phyloP scores from a whole-genome alignment of 2,888 invertebrate genomes.

The Andricus quercusramuli region DNA sequence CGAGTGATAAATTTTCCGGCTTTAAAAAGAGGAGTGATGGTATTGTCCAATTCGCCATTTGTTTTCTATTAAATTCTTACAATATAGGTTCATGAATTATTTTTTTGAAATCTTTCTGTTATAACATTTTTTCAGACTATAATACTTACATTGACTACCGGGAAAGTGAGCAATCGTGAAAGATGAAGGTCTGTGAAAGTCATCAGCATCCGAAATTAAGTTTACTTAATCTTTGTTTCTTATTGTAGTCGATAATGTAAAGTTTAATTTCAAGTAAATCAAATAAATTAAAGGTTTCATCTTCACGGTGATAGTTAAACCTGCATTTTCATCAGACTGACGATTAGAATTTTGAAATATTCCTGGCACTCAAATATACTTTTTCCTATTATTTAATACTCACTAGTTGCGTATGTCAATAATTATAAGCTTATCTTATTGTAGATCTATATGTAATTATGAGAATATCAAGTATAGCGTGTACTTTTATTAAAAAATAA shows the following conservation, averaged over 20 bases:
- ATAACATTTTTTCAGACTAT: background rate
- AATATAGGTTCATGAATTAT: background rate
- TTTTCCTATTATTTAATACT: too few relatives aligned
- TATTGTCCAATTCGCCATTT: background rate
- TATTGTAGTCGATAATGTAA: background rate
- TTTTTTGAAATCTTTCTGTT: too few relatives aligned
- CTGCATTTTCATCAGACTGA: too few relatives aligned
- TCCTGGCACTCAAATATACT: too few relatives aligned
- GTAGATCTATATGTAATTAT: too few relatives aligned
- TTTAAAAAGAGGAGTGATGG: background rate
- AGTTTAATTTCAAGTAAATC: background rate
- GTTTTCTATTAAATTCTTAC: background rate
- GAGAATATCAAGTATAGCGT: too few relatives aligned
- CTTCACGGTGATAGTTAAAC: too few relatives aligned
- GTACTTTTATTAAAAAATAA: too few relatives aligned
- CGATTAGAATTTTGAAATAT: too few relatives aligned
- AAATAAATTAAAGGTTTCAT: background rate
- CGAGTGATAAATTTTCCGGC: background rate
- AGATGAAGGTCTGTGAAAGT: background rate
- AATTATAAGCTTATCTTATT: too few relatives aligned
- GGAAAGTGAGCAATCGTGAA: background rate
- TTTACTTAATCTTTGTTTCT: background rate
- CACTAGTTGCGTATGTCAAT: too few relatives aligned
- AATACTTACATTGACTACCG: background rate
- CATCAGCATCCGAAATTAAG: background rate